phyloP scores from a whole-genome alignment of 2,113 vertebrate genomes.

The Campylorhamphus procurvoides region DNA sequence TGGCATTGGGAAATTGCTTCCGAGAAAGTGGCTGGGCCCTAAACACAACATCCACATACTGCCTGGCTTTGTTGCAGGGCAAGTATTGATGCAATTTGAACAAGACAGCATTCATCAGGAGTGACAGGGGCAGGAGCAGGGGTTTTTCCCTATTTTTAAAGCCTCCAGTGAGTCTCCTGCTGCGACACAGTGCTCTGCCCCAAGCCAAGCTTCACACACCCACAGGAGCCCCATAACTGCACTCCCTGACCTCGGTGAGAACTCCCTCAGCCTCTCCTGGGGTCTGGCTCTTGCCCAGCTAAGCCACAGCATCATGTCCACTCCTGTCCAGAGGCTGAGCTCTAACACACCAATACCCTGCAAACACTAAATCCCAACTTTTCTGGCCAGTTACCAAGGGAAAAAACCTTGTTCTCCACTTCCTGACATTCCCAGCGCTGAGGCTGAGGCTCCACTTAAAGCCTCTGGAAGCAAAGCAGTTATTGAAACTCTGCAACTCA shows the following conservation, averaged over 20 bases:
- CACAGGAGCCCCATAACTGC: not conserved
- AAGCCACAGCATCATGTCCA: not conserved
- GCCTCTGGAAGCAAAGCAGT: not conserved
- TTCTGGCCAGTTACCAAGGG: not conserved
- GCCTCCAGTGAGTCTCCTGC: not conserved
- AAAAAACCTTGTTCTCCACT: not conserved
- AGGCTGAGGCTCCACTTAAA: not conserved
- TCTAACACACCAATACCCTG: fast-evolving
- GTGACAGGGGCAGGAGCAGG: not conserved
- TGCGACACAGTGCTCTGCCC: not conserved
- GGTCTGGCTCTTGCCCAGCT: not conserved
- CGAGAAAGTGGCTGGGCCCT: not conserved
- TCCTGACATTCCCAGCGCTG: not conserved
- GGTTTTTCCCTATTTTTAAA: not conserved
- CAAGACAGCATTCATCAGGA: not conserved
- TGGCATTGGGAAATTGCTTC: conserved; percentile 14
- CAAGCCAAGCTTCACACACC: not conserved
- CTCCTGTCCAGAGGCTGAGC: not conserved
- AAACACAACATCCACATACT: not conserved
- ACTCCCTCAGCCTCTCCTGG: not conserved
- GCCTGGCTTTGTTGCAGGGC: not conserved
- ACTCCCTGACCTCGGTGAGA: fast-evolving
- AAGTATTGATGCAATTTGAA: conserved; percentile 1
- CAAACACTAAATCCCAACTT: not conserved
- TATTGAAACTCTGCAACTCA: not conserved